Evolutionary conservation across 2,113 vertebrate genomes (phyloP), one percentile per base, ranked within the genome.

Genomic region (Maccullochella peelii): DNA sequence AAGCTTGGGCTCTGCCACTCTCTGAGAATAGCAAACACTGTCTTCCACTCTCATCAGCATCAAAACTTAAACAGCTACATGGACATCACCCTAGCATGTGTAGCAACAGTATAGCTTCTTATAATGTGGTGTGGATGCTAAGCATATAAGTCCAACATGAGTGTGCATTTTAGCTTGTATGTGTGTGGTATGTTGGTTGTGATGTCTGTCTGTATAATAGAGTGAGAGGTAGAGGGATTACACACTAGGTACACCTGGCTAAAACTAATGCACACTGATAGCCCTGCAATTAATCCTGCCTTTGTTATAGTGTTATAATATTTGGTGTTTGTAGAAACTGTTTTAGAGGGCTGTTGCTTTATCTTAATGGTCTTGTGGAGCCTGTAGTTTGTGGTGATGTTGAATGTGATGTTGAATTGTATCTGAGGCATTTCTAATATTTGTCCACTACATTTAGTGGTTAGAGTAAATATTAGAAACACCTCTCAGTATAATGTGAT

Each of bases 11-110:
- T 72, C 52, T 47, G 49, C n/a, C 4, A 6, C 66, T 82, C 62
- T 89, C 74, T 1, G 25, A 82, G 67, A 85, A 84, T 82, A 79
- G 55, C 30, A 82, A 80, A 84, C 63, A 77, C 27, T 57, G 74
- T 79, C 25, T 75, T 87, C 61, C 61, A 79, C 72, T 89, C 62
- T 84, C 5, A 71, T 78, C 72, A 81, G 38, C 76, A 86, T 91
- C 80, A 87, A 90, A 90, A 70, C 55, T 67, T 86, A 79, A 87
- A 82, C 67, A 88, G 55, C 27, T 81, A 69, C 49, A 84, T 47
- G 68, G 57, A 63, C 62, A 61, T 71, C 25, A 33, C 33, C 21
- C 27, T 11, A 23, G 33, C 47, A 52, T 67, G 20, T 73, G 70
- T 8, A n/a, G 44, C 42, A 75, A 44, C n/a, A 69, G 8, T 77